Conservation (phyloP, 2,888 invertebrate species). For the Agonopterix subpropinquella region DNA sequence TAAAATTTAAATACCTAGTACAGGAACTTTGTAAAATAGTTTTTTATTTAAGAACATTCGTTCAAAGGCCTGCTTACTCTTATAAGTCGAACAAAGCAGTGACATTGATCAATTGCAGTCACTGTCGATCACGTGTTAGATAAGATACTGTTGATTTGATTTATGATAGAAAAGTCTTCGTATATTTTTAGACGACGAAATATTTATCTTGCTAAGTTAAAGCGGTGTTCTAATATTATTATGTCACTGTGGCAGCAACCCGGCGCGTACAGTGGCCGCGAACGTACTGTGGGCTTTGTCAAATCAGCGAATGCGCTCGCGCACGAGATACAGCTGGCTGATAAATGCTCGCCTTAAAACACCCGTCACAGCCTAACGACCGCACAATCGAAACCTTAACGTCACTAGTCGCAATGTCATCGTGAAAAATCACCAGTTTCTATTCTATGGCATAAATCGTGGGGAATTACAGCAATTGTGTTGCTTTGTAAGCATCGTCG, state of each 20-base stretch:
- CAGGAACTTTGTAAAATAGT: too few relatives aligned
- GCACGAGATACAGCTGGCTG: constrained; percentile 8
- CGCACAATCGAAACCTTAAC: constrained; percentile 39
- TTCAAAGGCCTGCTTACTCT: too few relatives aligned
- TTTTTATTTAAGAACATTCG: too few relatives aligned
- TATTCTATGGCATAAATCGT: constrained; percentile 9
- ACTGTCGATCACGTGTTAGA: neutral
- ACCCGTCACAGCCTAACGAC: constrained; percentile 34
- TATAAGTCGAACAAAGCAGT: too few relatives aligned
- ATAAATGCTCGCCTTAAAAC: constrained; percentile 44
- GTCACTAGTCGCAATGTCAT: constrained; percentile 33
- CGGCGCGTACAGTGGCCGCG: constrained; percentile 54
- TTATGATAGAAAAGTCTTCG: too few relatives aligned
- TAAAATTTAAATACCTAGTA: too few relatives aligned
- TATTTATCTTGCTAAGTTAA: constrained; percentile 7
- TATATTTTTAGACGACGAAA: constrained; percentile 5
- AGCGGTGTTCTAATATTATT: constrained; percentile 6
- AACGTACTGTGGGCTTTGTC: constrained; percentile 41
- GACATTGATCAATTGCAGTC: neutral
- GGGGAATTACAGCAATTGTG: constrained; percentile 7
- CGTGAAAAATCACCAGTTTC: constrained; percentile 21
- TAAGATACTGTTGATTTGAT: too few relatives aligned
- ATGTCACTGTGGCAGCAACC: constrained; percentile 28
- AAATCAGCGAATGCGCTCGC: constrained; percentile 14
- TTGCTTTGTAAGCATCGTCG: constrained; percentile 2